These are phyloP conservation scores for Poecile montanus DNA, from an alignment of 2,797 vertebrate species.

Conservation along the genomic window DNA sequence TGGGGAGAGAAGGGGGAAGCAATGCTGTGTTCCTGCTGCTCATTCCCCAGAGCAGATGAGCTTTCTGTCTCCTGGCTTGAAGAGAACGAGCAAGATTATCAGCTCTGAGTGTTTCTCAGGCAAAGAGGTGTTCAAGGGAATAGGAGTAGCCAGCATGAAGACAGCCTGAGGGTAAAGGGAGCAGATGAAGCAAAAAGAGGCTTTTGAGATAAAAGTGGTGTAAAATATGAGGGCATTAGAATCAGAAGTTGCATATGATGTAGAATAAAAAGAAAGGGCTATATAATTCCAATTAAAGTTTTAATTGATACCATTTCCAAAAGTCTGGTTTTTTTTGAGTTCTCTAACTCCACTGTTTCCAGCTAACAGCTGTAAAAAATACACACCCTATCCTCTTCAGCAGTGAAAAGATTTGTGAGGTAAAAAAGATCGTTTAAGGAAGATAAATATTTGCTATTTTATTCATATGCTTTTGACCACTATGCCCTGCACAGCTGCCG, in stretches of 20 bases:
- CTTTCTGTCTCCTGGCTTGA: background rate
- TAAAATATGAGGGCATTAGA: background rate
- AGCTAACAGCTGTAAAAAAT: background rate
- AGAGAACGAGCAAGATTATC: background rate
- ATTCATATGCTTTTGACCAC: background rate
- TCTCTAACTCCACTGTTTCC: background rate
- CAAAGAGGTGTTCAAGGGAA: background rate
- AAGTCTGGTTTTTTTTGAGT: background rate
- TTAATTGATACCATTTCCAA: background rate
- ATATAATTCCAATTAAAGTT: background rate
- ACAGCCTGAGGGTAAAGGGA: background rate
- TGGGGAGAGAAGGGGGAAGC: background rate
- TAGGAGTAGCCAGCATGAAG: background rate
- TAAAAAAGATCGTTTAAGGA: background rate
- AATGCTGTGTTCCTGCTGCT: accelerated
- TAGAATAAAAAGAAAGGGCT: background rate
- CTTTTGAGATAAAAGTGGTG: background rate
- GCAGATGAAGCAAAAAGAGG: background rate
- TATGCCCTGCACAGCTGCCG: background rate
- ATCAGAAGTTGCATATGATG: background rate
- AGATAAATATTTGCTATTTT: background rate
- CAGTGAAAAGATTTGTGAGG: background rate
- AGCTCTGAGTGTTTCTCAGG: background rate
- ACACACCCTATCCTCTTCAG: background rate
- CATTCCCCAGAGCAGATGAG: background rate